Conservation (phyloP, 2,113 vertebrate genomes). For the Phaethornis superciliosus region DNA sequence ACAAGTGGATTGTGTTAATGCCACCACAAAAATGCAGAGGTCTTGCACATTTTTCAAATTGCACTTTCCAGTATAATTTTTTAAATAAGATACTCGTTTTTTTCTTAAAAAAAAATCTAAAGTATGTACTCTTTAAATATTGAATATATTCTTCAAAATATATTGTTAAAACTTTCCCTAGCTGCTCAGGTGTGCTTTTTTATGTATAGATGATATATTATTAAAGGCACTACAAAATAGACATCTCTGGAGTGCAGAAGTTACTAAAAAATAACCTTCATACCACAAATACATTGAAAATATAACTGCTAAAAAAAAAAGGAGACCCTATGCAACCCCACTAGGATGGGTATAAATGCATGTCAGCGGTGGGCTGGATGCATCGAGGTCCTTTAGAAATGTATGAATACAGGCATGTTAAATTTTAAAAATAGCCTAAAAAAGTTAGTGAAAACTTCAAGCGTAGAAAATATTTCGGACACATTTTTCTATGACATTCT, state of each 20-base stretch:
- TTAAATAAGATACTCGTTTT: constrained; percentile 79
- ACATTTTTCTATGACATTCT: constrained; percentile 62
- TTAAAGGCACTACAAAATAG: constrained; percentile 84
- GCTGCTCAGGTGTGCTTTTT: constrained; percentile 78
- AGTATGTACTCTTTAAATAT: constrained; percentile 79
- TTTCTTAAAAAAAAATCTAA: constrained; percentile 47
- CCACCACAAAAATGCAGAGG: constrained; percentile 72
- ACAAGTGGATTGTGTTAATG: constrained; percentile 44
- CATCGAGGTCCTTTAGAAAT: constrained; percentile 76
- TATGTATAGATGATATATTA: constrained; percentile 81
- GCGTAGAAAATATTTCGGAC: constrained; percentile 78
- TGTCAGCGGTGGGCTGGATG: constrained; percentile 49
- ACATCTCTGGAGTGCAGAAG: constrained; percentile 84
- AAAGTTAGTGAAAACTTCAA: constrained; percentile 80
- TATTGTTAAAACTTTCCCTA: constrained; percentile 78
- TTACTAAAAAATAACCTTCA: constrained; percentile 86
- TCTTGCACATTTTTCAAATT: constrained; percentile 76
- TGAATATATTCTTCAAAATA: constrained; percentile 79
- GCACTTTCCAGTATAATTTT: constrained; percentile 82
- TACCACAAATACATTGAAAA: constrained; percentile 83
- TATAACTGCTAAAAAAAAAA: constrained; percentile 66
- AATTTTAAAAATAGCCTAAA: constrained; percentile 73
- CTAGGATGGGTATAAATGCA: constrained; percentile 60
- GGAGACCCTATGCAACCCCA: constrained; percentile 67
- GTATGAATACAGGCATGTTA: constrained; percentile 71